Evolutionary conservation across 1,140 invertebrate genomes (phyloP), one percentile per base, ranked within the genome.

Genomic region (Drosophila pallidifrons): DNA sequence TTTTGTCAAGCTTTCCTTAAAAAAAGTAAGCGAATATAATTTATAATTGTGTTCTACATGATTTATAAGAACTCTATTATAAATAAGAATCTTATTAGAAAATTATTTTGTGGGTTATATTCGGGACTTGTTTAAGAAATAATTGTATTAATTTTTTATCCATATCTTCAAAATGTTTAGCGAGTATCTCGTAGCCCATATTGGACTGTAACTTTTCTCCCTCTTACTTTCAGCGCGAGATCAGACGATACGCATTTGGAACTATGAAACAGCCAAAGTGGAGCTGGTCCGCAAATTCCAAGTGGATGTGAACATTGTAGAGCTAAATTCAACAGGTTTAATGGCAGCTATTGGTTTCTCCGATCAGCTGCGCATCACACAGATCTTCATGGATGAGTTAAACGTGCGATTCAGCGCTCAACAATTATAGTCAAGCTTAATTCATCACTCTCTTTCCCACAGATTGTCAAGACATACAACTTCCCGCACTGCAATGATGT

Each of bases 281-380:
- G 96, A 98, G 79, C 92, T 98, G 87, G 94, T 95, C 46, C 97
- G 97, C 86, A 94, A 96, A 71, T 98, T 97, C 89, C 94, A 95
- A 41, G 96, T 98, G 79, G 96, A 97, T 81, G 95, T 98, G 15
- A 96, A 95, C 81, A 95, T 95, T 69, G 94, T 97, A 5, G 95
- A 96, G 13, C 88, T 99, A 2, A 98, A 98, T 93, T 97, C 97
- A 0, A 93, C 93, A 92, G 97, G 97, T 3, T 93, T 98, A 0
- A 98, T 97, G 91, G 95, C 97, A 11, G 94, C 98, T 7, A 95
- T 98, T 59, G 97, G 97, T n/a, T 99, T 98, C 91, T 96, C 95
- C 2, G 97, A 98, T 92, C 98, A 98, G 93, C 93, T 99, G 1
- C 94, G 96, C 45, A 95, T 97, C 38, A 96, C 97, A 94, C 96